Base-by-base conservation (phyloP, 1,140 invertebrate species). In the Neuroterus valhalla region DNA sequence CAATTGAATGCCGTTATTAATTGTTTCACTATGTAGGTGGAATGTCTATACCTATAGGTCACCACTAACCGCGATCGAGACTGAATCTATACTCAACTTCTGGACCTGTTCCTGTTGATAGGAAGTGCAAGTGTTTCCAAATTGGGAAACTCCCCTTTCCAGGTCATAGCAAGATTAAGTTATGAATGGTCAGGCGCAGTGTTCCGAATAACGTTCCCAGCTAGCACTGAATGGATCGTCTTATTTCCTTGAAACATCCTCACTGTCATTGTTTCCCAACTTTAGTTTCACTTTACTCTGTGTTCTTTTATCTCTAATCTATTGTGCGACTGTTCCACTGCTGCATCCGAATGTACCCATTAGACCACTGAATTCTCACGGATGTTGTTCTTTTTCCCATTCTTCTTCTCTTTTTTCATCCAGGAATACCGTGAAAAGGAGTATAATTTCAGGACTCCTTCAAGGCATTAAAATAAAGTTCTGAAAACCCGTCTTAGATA, bases 291-390 rank as follows among this genome's bases (percentile, higher is more conserved):
- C 55, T 62, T 62, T 62, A 62, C 55, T 26, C 14, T 52, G 50
- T n/a, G 55, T 62, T 62, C 55, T 23, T 62, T 62, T 62, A 62
- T 62, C 55, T 62, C 52, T 62, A 62, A 62, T 38, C 55, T 62
- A 62, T 62, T 62, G 26, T 62, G 11, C 23, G 23, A 62, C 55
- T 62, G 26, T 62, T 62, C 31, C 55, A 38, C 55, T 62, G 8
- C 26, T 62, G 55, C 23, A 62, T 62, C 23, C 31, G 23, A 62
- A 62, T 62, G 55, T 38, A 62, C 15, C 26, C 23, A 62, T 31
- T 23, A 62, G 55, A 62, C 55, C 55, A 62, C n/a, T 23, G 31
- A 38, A 14, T 31, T 62, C 31, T 26, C 23, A 62, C 55, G 55
- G 55, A 62, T 62, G 26, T 62, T 62, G 31, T 31, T 10, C 23